phyloP scores from a whole-genome alignment of 2,113 vertebrate species.

The Calyptommatus sinebrachiatus region DNA sequence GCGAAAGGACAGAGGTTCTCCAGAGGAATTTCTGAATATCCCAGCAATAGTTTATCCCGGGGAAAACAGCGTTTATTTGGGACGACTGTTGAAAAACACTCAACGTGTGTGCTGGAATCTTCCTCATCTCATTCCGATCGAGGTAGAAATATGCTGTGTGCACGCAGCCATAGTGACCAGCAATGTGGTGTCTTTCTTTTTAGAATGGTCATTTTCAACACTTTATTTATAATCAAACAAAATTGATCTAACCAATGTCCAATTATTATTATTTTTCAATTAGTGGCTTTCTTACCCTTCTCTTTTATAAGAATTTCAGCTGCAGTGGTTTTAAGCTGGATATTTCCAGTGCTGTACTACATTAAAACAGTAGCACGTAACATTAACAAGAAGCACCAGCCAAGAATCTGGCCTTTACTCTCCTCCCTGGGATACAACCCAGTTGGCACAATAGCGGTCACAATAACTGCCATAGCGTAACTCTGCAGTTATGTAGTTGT shows the following conservation, averaged over 20 bases:
- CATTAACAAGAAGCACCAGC: background rate
- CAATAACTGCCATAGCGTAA: background rate
- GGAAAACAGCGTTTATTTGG: too few relatives aligned
- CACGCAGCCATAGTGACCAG: background rate
- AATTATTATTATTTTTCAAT: background rate
- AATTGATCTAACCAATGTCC: background rate
- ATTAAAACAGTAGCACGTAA: background rate
- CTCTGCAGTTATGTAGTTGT: background rate
- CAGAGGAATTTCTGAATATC: too few relatives aligned
- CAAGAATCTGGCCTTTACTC: background rate
- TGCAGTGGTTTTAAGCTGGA: background rate
- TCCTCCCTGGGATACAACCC: background rate
- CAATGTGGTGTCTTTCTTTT: slow-evolving; percentile 3
- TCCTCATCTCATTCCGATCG: too few relatives aligned
- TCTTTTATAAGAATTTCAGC: background rate
- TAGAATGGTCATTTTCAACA: background rate
- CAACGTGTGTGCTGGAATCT: too few relatives aligned
- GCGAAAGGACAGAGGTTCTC: too few relatives aligned
- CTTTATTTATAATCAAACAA: background rate
- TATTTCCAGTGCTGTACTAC: background rate
- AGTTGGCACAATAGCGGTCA: background rate
- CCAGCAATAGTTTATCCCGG: too few relatives aligned
- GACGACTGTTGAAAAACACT: too few relatives aligned
- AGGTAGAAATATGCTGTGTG: too few relatives aligned
- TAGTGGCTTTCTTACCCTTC: background rate